These are phyloP conservation scores for Melanerpes aurifrons DNA, from an alignment of 2,113 vertebrate genomes.

Conservation along the genomic window DNA sequence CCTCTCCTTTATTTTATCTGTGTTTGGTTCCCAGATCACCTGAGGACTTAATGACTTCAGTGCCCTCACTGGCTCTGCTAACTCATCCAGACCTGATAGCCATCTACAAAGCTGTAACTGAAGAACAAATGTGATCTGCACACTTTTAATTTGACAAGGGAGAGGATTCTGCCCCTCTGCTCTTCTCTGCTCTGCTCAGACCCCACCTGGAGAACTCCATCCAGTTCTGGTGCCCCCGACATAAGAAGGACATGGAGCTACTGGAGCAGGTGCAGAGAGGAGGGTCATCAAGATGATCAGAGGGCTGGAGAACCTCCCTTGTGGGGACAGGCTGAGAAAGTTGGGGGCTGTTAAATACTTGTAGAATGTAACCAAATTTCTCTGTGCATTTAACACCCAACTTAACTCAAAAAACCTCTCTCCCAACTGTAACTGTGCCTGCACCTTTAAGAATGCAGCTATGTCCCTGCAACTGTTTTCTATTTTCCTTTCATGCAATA, in stretches of 20 bases:
- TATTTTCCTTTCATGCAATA: slow-evolving; percentile 50
- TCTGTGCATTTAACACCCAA: background rate
- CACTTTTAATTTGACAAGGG: background rate
- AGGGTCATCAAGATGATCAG: too few relatives aligned
- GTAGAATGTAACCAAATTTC: background rate
- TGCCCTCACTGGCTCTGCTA: too few relatives aligned
- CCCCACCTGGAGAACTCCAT: too few relatives aligned
- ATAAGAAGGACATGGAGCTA: too few relatives aligned
- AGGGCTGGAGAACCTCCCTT: too few relatives aligned
- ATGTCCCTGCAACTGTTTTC: background rate
- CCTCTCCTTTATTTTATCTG: background rate
- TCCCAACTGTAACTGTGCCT: background rate
- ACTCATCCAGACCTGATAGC: background rate
- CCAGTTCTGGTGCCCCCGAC: too few relatives aligned
- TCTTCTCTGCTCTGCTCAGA: too few relatives aligned
- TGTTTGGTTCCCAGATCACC: background rate
- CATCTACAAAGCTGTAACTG: background rate
- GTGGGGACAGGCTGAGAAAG: too few relatives aligned
- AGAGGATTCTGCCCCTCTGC: too few relatives aligned
- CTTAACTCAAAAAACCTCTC: background rate
- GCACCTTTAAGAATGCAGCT: background rate
- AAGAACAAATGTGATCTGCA: background rate
- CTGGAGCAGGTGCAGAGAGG: too few relatives aligned
- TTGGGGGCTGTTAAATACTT: background rate
- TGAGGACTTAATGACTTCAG: background rate